Percentiles rank a stretch among this genome's conserved stretches.
Evolutionary conservation across 2,888 invertebrate species (phyloP).

Genomic region (Agrotis clavis): DNA sequence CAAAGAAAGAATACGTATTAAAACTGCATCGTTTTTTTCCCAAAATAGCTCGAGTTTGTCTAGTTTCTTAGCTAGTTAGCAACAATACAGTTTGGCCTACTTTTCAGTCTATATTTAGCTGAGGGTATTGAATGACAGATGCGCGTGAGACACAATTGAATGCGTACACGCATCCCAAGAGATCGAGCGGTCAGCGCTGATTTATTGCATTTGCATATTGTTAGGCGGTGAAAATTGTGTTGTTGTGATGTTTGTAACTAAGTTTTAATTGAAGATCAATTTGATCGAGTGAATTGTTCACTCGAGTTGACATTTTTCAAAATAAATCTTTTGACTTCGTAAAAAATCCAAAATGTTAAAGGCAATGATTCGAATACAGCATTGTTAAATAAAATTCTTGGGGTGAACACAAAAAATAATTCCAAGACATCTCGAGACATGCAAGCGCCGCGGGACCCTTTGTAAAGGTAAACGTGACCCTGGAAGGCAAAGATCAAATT

Average conservation of each 20-base stretch:
- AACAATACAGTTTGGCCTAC: slow-evolving; percentile 58
- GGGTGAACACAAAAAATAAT: too few species aligned
- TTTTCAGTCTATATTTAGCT: slow-evolving; percentile 62
- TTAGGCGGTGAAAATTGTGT: slow-evolving; percentile 41
- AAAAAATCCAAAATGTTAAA: too few species aligned
- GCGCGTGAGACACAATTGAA: slow-evolving; percentile 56
- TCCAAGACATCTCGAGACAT: too few species aligned
- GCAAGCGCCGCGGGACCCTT: too few species aligned
- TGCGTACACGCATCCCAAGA: slow-evolving; percentile 55
- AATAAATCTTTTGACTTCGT: too few species aligned
- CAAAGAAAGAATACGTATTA: slow-evolving; percentile 13
- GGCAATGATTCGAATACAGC: too few species aligned
- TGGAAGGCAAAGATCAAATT: too few species aligned
- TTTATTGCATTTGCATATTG: slow-evolving; percentile 60
- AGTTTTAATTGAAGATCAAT: background rate
- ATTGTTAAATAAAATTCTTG: too few species aligned
- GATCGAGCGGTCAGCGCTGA: slow-evolving; percentile 57
- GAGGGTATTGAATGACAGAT: slow-evolving; percentile 57
- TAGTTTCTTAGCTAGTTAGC: slow-evolving; percentile 30
- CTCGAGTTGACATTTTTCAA: too few species aligned
- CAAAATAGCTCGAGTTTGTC: slow-evolving; percentile 45
- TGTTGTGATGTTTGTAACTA: slow-evolving; percentile 21
- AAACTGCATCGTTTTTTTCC: slow-evolving; percentile 48
- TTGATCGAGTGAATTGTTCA: too few species aligned
- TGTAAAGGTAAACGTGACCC: too few species aligned